These are phyloP conservation scores for Phylloscopus trochiloides DNA, from an alignment of 2,113 vertebrate species.

Conservation along the genomic window DNA sequence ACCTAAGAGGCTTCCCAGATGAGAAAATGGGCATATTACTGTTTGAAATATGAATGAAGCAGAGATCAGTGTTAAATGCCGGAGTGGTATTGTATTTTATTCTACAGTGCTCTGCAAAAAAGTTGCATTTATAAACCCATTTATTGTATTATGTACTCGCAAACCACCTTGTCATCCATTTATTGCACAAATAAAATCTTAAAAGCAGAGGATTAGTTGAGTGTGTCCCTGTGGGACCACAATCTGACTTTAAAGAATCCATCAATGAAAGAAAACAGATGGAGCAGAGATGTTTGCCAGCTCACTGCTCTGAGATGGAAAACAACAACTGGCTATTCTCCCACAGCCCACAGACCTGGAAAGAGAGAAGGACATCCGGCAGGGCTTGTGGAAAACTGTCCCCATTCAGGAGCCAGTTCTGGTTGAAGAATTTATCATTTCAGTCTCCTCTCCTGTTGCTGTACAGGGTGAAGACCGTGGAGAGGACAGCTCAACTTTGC, in stretches of 20 bases:
- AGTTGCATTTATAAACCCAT: conserved; percentile 67
- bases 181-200: conserved; percentile 65
- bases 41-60: conserved; percentile 59
- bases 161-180: conserved; percentile 56
- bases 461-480: background rate
- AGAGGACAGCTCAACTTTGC: background rate
- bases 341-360: background rate
- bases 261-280: conserved; percentile 28
- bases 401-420: background rate
- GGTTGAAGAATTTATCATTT: background rate
- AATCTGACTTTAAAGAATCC: conserved; percentile 46
- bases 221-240: conserved; percentile 26
- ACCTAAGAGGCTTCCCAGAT: conserved; percentile 25
- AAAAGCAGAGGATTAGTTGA: conserved; percentile 50
- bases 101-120: conserved; percentile 42
- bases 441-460: background rate
- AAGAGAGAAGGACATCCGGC: background rate
- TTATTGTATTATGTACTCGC: conserved; percentile 40
- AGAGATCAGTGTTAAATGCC: conserved; percentile 43
- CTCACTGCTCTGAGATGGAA: background rate
- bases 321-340: background rate
- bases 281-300: conserved; percentile 20
- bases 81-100: conserved; percentile 9
- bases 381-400: background rate
- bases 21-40: conserved; percentile 54